Evolutionary conservation across 2,888 invertebrate genomes (phyloP).

Genomic region (Conomelus anceps): DNA sequence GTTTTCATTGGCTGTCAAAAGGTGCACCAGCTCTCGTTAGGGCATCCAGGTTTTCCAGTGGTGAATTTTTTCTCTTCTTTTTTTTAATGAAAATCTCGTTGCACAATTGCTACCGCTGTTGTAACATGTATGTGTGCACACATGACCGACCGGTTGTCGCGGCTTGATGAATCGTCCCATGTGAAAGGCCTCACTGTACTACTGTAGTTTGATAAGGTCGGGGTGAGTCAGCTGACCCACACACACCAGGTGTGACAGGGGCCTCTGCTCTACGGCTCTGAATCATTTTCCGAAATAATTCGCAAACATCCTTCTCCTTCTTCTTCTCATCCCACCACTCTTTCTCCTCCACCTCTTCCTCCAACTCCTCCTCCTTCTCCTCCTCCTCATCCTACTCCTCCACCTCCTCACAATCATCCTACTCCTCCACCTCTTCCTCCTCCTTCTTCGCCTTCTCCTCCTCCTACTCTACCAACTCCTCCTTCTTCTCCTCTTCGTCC

Average conservation of each 20-base stretch:
- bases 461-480: neutral
- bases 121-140: neutral
- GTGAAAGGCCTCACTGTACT: neutral
- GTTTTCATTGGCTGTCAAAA: neutral
- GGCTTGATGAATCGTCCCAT: neutral
- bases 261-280: neutral
- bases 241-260: neutral
- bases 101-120: neutral
- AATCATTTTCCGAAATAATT: neutral
- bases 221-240: neutral
- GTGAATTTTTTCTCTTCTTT: neutral
- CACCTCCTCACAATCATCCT: neutral
- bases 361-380: neutral
- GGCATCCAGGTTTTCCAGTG: neutral
- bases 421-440: neutral
- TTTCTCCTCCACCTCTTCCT: neutral
- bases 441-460: neutral
- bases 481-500: neutral
- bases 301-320: too few relatives aligned
- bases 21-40: neutral
- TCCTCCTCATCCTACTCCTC: neutral
- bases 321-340: neutral
- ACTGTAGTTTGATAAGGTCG: neutral
- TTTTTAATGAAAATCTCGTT: neutral
- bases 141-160: too few relatives aligned